Evolutionary conservation across 1,140 invertebrate genomes (phyloP), one percentile per base, ranked within the genome.

Genomic region (Hypothenemus hampei): DNA sequence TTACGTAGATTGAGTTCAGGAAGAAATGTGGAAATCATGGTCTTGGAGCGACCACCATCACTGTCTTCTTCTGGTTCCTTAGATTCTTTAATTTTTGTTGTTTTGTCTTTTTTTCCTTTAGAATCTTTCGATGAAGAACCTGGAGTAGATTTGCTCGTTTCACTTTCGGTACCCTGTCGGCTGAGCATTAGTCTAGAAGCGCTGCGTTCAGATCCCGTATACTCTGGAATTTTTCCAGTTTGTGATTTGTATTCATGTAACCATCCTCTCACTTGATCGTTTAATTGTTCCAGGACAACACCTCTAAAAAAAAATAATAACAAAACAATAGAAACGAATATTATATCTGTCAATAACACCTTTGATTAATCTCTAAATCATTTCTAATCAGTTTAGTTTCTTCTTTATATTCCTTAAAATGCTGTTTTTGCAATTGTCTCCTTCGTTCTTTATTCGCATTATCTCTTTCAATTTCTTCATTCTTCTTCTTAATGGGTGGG

Each of bases 181-280:
- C 85, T 87, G 60, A 93, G 89, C 67, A 95, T 84, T 23, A 86
- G 74, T 56, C 84, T 76, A 1, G 91, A 93, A 1, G 91, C 90
- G 15, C 91, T 91, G 63, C 86, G 84, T 69, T 94, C 91, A 47
- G 86, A 88, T n/a, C 88, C 84, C 3, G 93, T 92, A 63, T 91
- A 84, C 61, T 94, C 90, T 0, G 93, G 92, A 69, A 96, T 85
- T 73, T 90, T 92, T 19, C 89, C 90, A 16, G 88, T 90, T 56
- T 84, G 81, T 40, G 84, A 77, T 65, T 85, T 86, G 63, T 83
- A 88, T 33, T 85, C 81, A 55, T 83, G 80, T 7, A 93, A 84
- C 91, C 91, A 95, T 56, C 82, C 81, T 59, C 91, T 75, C 22
- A 95, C 81, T 74, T 95, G 89, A 64, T 85, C 85, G 37, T 84